These are phyloP conservation scores for Pagetopsis macropterus DNA, from an alignment of 2,797 vertebrate genomes.

Conservation along the genomic window DNA sequence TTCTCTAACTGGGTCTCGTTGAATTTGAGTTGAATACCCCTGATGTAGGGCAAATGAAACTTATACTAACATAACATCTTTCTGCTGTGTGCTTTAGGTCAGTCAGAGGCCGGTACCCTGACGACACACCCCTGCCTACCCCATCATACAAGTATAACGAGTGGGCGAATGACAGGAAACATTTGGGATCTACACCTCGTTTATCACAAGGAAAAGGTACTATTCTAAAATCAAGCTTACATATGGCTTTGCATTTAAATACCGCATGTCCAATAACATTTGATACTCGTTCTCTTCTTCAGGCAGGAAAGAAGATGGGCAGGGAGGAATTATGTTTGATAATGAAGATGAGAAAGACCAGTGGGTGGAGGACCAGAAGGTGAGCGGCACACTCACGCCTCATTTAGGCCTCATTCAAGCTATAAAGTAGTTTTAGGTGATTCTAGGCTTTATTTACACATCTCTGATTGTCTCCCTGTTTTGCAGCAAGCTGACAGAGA, in stretches of 20 bases:
- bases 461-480: conserved; percentile 22
- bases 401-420: neutral
- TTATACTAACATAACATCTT: neutral
- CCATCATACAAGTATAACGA: conserved; percentile 98
- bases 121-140: conserved; percentile 93
- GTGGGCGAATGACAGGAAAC: conserved; percentile 95
- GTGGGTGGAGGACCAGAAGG: conserved; percentile 97
- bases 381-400: conserved; percentile 63
- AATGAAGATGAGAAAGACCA: conserved; percentile 92
- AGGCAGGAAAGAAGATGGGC: conserved; percentile 88
- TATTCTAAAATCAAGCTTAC: neutral
- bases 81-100: conserved; percentile 82
- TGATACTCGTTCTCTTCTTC: conserved; percentile 20
- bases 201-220: conserved; percentile 95
- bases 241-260: conserved; percentile 9
- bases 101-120: conserved; percentile 87
- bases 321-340: conserved; percentile 91
- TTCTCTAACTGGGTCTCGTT: no score
- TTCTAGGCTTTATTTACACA: neutral
- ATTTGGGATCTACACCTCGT: conserved; percentile 92
- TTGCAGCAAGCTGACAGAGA: conserved; percentile 97
- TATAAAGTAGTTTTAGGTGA: no score
- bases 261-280: neutral
- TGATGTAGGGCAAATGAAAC: neutral
- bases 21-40: no score